phyloP scores from a whole-genome alignment of 2,888 invertebrate species.

The Lasioglossum lativentre region DNA sequence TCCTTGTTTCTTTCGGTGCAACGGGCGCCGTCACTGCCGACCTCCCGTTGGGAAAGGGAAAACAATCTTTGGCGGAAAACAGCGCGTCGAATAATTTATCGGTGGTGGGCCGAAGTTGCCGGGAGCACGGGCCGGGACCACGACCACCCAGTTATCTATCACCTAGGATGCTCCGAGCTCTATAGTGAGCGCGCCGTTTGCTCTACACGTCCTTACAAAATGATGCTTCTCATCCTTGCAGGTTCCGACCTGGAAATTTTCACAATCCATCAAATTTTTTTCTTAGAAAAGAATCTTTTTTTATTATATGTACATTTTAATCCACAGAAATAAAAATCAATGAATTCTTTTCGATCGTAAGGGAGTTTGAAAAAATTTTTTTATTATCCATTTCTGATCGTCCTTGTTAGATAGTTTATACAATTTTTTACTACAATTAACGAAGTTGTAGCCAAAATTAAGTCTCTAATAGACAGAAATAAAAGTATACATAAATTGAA shows the following conservation, averaged over 20 bases:
- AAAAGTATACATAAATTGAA: too few species aligned
- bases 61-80: conserved; percentile 77
- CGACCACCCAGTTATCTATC: conserved; percentile 75
- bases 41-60: conserved; percentile 57
- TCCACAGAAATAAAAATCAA: too few species aligned
- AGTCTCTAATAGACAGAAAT: neutral
- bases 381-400: neutral
- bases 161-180: conserved; percentile 37
- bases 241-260: conserved; percentile 14
- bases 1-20: conserved; percentile 45
- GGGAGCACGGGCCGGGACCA: conserved; percentile 68
- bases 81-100: conserved; percentile 76
- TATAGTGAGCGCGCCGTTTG: conserved; percentile 21
- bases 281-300: neutral
- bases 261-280: neutral
- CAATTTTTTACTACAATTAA: neutral
- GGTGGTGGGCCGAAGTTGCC: conserved; percentile 69
- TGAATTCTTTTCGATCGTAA: too few species aligned
- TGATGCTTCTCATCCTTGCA: neutral
- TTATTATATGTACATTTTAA: too few species aligned
- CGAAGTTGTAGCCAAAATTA: neutral
- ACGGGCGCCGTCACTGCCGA: conserved; percentile 14
- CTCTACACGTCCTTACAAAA: conserved; percentile 63
- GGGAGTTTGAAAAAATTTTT: neutral
- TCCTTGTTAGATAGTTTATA: neutral